Evolutionary conservation across 2,113 vertebrate genomes (phyloP).

Genomic region (Gambusia affinis): DNA sequence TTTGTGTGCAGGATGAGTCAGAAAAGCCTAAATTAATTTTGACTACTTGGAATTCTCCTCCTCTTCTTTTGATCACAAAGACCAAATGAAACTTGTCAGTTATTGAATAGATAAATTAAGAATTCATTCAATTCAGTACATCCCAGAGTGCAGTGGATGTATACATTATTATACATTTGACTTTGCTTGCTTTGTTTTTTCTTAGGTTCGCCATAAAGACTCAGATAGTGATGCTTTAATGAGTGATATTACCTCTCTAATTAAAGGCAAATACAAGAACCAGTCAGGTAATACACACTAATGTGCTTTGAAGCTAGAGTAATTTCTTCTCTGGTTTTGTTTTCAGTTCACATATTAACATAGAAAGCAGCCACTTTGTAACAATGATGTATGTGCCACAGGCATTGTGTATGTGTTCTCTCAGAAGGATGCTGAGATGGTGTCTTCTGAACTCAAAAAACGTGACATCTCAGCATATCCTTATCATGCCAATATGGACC

Average conservation of each 20-base stretch:
- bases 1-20: too few relatives aligned
- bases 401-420: constrained; percentile 98
- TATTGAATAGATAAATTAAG: too few relatives aligned
- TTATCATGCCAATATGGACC: constrained; percentile 94
- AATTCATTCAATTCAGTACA: too few relatives aligned
- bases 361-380: background rate
- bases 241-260: constrained; percentile 85
- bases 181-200: background rate
- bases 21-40: too few relatives aligned
- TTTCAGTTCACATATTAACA: background rate
- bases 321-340: background rate
- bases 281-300: constrained; percentile 84
- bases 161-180: too few relatives aligned
- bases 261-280: constrained; percentile 88
- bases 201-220: constrained; percentile 89
- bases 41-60: too few relatives aligned
- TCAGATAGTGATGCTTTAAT: constrained; percentile 81
- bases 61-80: too few relatives aligned
- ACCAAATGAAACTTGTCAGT: too few relatives aligned
- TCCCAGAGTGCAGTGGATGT: too few relatives aligned
- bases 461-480: constrained; percentile 84
- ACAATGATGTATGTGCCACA: constrained; percentile 63
- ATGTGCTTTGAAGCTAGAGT: background rate
- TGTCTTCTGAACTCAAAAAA: constrained; percentile 87
- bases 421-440: constrained; percentile 93